phyloP scores from a whole-genome alignment of 2,113 vertebrate genomes.

The Colossoma macropomum region DNA sequence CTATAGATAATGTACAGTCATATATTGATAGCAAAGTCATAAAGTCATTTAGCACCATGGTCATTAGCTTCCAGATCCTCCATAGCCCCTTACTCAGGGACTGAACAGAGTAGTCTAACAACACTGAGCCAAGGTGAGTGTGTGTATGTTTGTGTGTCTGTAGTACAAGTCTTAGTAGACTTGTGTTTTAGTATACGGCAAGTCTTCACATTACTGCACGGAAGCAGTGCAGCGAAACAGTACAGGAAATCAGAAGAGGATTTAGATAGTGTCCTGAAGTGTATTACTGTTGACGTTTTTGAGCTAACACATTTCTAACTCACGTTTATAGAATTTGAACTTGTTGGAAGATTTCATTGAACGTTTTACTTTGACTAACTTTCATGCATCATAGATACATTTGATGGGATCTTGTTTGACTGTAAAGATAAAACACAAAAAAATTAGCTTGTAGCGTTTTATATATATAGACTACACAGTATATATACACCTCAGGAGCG shows the following conservation, averaged over 20 bases:
- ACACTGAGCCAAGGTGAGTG: conserved; percentile 74
- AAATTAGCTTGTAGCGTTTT: conserved; percentile 37
- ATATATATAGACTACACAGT: conserved; percentile 3
- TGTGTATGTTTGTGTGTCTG: conserved; percentile 41
- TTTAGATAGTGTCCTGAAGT: neutral
- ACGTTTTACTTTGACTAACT: neutral
- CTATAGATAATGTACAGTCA: conserved; percentile 36
- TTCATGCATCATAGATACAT: neutral
- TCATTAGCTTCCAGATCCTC: conserved; percentile 44
- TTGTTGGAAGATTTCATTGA: neutral
- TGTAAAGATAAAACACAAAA: conserved; percentile 46
- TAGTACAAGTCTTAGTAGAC: conserved; percentile 30
- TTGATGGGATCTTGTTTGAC: conserved; percentile 6
- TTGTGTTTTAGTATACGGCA: neutral
- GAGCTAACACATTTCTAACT: neutral
- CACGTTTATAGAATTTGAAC: neutral
- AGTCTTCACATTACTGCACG: conserved; percentile 9
- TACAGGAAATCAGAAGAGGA: neutral
- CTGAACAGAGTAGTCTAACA: conserved; percentile 77
- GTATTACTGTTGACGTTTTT: neutral
- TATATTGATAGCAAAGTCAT: conserved; percentile 41
- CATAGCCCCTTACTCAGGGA: conserved; percentile 65
- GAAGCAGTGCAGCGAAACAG: neutral
- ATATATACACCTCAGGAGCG: conserved; percentile 41
- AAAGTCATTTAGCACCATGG: conserved; percentile 40